These are phyloP conservation scores for Sycophila texana DNA, from an alignment of 2,888 invertebrate species.

Conservation along the genomic window DNA sequence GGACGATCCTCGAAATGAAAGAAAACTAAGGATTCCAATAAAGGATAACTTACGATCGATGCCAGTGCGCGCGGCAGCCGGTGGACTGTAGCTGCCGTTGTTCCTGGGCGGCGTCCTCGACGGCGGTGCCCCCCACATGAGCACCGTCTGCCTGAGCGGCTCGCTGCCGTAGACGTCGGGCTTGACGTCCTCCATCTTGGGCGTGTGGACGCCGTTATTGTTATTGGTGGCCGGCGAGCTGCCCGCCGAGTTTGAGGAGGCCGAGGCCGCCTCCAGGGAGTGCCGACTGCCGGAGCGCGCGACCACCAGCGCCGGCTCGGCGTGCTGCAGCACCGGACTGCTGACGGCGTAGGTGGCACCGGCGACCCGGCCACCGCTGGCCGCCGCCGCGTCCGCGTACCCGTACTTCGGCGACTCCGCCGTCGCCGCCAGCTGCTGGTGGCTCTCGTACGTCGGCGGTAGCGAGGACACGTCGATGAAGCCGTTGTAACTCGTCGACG, in stretches of 20 bases:
- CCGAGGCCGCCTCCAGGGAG: constrained; percentile 77
- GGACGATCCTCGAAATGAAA: too few species aligned
- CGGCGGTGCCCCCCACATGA: constrained; percentile 89
- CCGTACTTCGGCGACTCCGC: constrained; percentile 78
- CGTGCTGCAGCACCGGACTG: constrained; percentile 22
- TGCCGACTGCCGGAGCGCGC: constrained; percentile 71
- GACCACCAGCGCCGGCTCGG: not conserved
- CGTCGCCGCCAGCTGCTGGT: constrained; percentile 78
- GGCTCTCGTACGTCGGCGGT: constrained; percentile 81
- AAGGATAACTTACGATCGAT: constrained; percentile 40
- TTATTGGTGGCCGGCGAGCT: constrained; percentile 79
- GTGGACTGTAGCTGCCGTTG: constrained; percentile 73
- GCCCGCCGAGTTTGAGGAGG: constrained; percentile 80
- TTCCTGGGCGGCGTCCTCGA: constrained; percentile 72
- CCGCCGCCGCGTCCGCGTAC: constrained; percentile 63
- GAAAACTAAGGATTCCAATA: too few species aligned
- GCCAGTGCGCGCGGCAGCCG: constrained; percentile 14
- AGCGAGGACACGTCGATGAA: constrained; percentile 87
- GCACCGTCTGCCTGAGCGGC: constrained; percentile 89
- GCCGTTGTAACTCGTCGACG: constrained; percentile 82
- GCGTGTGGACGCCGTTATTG: constrained; percentile 78
- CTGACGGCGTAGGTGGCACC: constrained; percentile 61
- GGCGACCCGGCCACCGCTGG: constrained; percentile 68
- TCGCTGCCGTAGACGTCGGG: constrained; percentile 76
- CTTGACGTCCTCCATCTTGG: constrained; percentile 81